Evolutionary conservation across 2,888 invertebrate species (phyloP).

Genomic region (Tortrix viridana): DNA sequence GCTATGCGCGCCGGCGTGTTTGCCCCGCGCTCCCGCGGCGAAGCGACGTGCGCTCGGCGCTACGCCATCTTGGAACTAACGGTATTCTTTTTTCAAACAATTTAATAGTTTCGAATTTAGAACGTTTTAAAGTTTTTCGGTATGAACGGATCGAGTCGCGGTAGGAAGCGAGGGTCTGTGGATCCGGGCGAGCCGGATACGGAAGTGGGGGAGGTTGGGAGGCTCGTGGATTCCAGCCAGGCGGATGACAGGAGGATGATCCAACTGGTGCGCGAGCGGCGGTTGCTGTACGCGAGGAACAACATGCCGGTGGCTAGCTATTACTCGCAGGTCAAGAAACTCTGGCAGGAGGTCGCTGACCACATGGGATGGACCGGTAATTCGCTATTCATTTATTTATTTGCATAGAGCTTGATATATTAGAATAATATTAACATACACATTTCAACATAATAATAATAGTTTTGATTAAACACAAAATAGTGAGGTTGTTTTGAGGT

Average conservation of each 20-base stretch:
- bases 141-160: not conserved
- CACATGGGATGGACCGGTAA: conserved; percentile 70
- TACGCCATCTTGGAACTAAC: not conserved
- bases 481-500: too few species aligned
- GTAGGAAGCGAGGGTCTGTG: too few species aligned
- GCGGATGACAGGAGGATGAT: conserved; percentile 77
- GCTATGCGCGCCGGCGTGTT: conserved; percentile 69
- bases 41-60: conserved; percentile 52
- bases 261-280: conserved; percentile 68
- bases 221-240: conserved; percentile 70
- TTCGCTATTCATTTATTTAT: too few species aligned
- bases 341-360: conserved; percentile 73
- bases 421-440: too few species aligned
- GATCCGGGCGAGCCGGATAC: too few species aligned
- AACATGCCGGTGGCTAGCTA: conserved; percentile 78
- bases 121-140: not conserved
- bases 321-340: conserved; percentile 69
- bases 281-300: conserved; percentile 73
- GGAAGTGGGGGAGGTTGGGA: conserved; percentile 55
- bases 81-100: not conserved
- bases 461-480: too few species aligned
- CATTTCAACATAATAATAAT: too few species aligned
- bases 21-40: conserved; percentile 56
- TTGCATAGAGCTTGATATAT: too few species aligned
- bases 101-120: not conserved